phyloP scores from a whole-genome alignment of 2,888 invertebrate species.

The Melanophora roralis region DNA sequence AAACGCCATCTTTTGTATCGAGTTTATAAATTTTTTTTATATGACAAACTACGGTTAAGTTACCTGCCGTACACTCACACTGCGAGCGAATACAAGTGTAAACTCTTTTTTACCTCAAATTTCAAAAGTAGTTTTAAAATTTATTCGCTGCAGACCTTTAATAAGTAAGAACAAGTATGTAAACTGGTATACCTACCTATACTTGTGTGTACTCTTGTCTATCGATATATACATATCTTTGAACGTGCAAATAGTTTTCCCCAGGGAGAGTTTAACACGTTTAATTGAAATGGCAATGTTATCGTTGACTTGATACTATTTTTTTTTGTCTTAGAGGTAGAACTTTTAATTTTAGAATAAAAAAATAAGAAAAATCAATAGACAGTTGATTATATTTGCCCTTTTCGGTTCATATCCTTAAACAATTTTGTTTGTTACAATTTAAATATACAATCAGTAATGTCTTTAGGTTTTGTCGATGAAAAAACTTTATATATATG shows the following conservation, averaged over 20 bases:
- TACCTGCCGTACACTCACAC: no score
- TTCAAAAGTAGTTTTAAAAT: no score
- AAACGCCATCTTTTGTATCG: no score
- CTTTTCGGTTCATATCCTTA: background rate
- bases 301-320: constrained; percentile 20
- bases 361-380: no score
- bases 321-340: constrained; percentile 1
- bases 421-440: background rate
- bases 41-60: no score
- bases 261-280: constrained; percentile 47
- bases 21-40: no score
- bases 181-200: background rate
- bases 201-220: background rate
- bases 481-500: constrained; percentile 34
- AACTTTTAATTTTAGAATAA: background rate
- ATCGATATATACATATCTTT: no score
- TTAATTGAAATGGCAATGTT: constrained; percentile 59
- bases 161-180: no score
- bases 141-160: no score
- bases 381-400: constrained; percentile 8
- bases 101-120: no score
- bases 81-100: no score
- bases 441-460: constrained; percentile 1
- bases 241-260: constrained; percentile 11
- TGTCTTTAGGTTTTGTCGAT: constrained; percentile 9